Base-by-base conservation (phyloP, 2,888 invertebrate genomes). In the Heteromyza rotundicornis region DNA sequence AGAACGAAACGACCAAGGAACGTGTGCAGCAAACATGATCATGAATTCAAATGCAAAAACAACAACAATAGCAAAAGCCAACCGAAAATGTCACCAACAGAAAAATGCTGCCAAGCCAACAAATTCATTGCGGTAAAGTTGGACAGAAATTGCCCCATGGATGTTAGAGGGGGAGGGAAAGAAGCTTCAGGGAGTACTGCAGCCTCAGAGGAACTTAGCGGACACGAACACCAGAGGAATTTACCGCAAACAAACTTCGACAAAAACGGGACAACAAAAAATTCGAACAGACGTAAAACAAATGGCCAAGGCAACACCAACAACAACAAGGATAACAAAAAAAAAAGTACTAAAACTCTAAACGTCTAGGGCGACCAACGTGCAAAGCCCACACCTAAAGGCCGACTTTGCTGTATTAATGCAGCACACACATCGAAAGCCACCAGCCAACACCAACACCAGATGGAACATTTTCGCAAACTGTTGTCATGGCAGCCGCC, bases 241-340 rank as follows among this genome's bases (percentile, higher is more conserved):
- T n/a, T 14, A 40, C 40, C 16, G 40, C 10, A 40, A 40, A 40
- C 40, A n/a, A n/a, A 44, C 5, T n/a, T 3, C 44, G 44, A 44
- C 17, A 44, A 44, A 27, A 27, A 27, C 5, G 5, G 10, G 10
- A 27, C 5, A 7, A 27, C 27, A 27, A 27, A 27, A 35, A 65
- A 68, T 67, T 62, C 59, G 64, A 71, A 75, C 73, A 67, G 60
- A 62, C 22, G 60, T 62, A 55, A 14, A 7, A 62, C 55, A 54
- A 69, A 53, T 32, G 40, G 19, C 24, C 54, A 50, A 40, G n/a
- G n/a, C n/a, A n/a, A n/a, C n/a, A n/a, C n/a, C 36, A 49, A 17
- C 44, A 44, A 16, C 14, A 44, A 50, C 27, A 57, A 35, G 19
- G 50, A 40, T 51, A 60, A 24, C 40, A 24, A 54, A 40, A 40